Evolutionary conservation across 2,797 vertebrate genomes (phyloP), one percentile per base, ranked within the genome.

Genomic region (Halcyon badia): DNA sequence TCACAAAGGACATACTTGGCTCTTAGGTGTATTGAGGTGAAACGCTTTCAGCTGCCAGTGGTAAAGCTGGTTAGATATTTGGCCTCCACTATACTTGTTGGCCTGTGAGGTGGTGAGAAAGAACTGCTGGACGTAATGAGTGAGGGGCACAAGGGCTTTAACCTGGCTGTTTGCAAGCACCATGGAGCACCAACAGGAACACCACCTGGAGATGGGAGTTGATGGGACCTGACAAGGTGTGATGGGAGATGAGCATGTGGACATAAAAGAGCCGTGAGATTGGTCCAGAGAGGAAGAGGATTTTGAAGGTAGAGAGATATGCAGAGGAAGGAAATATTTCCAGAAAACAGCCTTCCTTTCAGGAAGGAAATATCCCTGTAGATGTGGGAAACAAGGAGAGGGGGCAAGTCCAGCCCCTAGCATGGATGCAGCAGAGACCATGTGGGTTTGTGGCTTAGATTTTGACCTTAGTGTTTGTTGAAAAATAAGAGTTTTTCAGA

Each of bases 401-500:
- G 11, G 2, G 4, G 3, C 19, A 87, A 25, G 17, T 48, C 31
- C 26, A 66, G 39, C 16, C 14, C 17, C 6, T 28, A 14, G 22
- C 0, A 2, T 37, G 49, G 44, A 46, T 65, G 28, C 1, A 2
- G 26, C 39, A 66, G 81, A 87, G 31, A 76, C n/a, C 4, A 22
- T 0, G 0, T 46, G 54, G 19, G 14, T 57, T 89, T 96, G 46
- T 87, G 66, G 31, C 54, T 87, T 82, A 54, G 48, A 76, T 62
- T 87, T 84, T 94, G 30, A 61, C 49, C 90, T 64, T 3, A 52
- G 5, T 1, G 1, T 66, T 79, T 83, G 71, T 94, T 77, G 87
- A 94, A 94, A 97, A 97, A 95, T 33, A 97, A 70, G 75, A 91
- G 77, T 96, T 97, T 92, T 94, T 97, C 95, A 97, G n/a, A 91